These are phyloP conservation scores for Brachionus angularis DNA, from an alignment of 1,140 invertebrate species.

Conservation along the genomic window DNA sequence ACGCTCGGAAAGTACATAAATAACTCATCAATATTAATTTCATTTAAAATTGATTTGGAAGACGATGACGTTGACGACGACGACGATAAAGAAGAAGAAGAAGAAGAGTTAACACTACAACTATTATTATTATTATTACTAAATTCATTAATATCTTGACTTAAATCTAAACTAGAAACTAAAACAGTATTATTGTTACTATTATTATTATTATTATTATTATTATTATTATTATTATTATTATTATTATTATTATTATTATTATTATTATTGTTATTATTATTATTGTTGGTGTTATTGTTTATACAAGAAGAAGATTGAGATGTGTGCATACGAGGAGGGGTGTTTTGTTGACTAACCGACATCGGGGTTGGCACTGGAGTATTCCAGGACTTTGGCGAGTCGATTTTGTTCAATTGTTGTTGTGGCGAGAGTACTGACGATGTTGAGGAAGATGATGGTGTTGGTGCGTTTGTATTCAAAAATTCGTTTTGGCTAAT, in stretches of 20 bases:
- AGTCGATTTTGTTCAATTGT: constrained; percentile 2
- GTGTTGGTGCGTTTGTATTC: constrained; percentile 24
- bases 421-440: constrained; percentile 8
- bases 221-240: too few relatives aligned
- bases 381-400: constrained; percentile 32
- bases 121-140: neutral
- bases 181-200: too few relatives aligned
- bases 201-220: too few relatives aligned
- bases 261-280: too few relatives aligned
- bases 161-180: neutral
- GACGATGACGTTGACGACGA: too few relatives aligned
- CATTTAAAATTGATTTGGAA: constrained; percentile 36
- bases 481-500: too few relatives aligned
- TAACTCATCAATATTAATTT: constrained; percentile 41
- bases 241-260: too few relatives aligned
- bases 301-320: neutral
- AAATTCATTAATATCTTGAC: neutral
- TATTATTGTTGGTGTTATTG: too few relatives aligned
- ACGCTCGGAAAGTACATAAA: constrained; percentile 38
- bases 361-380: constrained; percentile 9
- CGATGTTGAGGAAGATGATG: constrained; percentile 15
- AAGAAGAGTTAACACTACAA: too few relatives aligned
- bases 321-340: neutral
- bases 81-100: too few relatives aligned
- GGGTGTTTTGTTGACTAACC: constrained; percentile 14